Evolutionary conservation across 2,797 vertebrate species (phyloP), one percentile per base, ranked within the genome.

Genomic region (Cuniculus paca): DNA sequence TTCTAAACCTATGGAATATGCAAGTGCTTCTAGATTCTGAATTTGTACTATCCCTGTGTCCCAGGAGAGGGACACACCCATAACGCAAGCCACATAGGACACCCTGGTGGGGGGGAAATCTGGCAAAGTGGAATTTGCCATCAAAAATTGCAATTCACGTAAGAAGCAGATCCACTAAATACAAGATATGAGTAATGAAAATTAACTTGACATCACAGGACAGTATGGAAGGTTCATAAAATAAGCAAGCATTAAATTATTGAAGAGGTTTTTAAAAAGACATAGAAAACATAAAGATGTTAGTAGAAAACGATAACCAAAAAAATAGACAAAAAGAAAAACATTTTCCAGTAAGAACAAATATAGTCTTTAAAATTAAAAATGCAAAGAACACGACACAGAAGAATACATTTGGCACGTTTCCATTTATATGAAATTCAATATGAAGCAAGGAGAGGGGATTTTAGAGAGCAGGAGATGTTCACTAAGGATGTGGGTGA

Each of bases 301-400:
- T 28, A 39, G 91, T 34, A 97, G 84, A 84, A 91, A 4, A 82
- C 2, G 26, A 63, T 19, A 19, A 56, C 11, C 75, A 91, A 74
- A 70, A 87, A 88, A 70, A 68, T 6, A 95, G 24, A 82, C 14
- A 75, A 74, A 36, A 31, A 74, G 58, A 84, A 77, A 63, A 77
- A 77, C 39, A 39, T 45, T 31, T 54, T 77, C 61, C 80, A 68
- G 45, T 58, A 84, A 79, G 36, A 61, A 88, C 2, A 81, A 72
- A 87, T 74, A 52, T 12, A 70, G 36, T 68, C 79, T 93, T 74
- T 79, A 61, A 96, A 96, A 89, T 91, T 42, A 77, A 92, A 92
- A 84, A 48, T 16, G 83, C 31, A 89, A 94, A 92, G 45, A 39
- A 77, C 6, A 13, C 56, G 54, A 83, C 48, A 78, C 28, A 50